Evolutionary conservation across 1,140 invertebrate species (phyloP).

Genomic region (Drosophila murphyi): DNA sequence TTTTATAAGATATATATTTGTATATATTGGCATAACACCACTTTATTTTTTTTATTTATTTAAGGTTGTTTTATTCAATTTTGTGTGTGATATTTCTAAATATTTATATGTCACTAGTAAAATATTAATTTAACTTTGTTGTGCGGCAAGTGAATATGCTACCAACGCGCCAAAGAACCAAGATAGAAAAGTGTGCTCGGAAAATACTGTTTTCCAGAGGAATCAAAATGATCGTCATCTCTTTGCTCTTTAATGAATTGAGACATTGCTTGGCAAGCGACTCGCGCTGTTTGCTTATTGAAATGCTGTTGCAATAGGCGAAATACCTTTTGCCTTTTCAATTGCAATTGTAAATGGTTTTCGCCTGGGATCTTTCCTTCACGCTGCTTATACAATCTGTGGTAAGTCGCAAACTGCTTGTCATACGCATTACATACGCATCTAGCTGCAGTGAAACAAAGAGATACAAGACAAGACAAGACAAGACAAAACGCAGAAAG

Average conservation of each 20-base stretch:
- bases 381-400: constrained; percentile 12
- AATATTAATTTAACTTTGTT: no score
- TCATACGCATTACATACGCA: constrained; percentile 49
- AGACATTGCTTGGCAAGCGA: constrained; percentile 27
- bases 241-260: constrained; percentile 23
- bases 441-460: constrained; percentile 35
- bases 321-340: constrained; percentile 30
- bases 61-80: no score
- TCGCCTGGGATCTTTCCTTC: constrained; percentile 28
- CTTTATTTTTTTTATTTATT: no score
- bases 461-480: constrained; percentile 25
- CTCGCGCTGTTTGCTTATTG: constrained; percentile 28
- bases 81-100: no score
- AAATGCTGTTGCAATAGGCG: constrained; percentile 28
- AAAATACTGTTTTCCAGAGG: background rate
- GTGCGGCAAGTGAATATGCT: no score
- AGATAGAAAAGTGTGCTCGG: no score
- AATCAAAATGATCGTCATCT: background rate
- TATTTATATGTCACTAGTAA: no score
- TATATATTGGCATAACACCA: no score
- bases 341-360: constrained; percentile 26
- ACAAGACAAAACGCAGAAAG: constrained; percentile 1
- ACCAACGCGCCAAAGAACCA: no score
- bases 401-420: constrained; percentile 25
- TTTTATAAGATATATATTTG: no score